These are phyloP conservation scores for Abramis brama DNA, from an alignment of 2,113 vertebrate genomes.

Conservation along the genomic window DNA sequence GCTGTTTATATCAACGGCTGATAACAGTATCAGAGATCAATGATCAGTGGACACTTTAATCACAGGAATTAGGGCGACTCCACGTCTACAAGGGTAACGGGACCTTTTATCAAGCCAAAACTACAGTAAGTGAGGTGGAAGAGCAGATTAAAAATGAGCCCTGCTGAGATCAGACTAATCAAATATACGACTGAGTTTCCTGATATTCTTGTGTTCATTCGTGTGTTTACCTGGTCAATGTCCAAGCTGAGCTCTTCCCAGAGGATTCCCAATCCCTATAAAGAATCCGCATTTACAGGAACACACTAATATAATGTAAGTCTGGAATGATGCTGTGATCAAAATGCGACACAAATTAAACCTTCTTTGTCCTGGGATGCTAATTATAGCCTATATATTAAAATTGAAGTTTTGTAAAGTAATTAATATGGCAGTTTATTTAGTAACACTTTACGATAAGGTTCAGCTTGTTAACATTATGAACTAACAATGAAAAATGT, in stretches of 20 bases:
- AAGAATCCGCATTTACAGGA: neutral
- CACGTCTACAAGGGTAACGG: conserved; percentile 59
- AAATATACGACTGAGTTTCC: neutral
- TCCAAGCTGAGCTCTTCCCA: neutral
- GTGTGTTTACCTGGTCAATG: neutral
- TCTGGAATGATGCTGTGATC: too few relatives aligned
- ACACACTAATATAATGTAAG: too few relatives aligned
- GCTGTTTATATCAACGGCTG: conserved; percentile 66
- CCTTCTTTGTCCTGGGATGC: too few relatives aligned
- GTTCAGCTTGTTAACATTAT: too few relatives aligned
- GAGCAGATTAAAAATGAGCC: neutral
- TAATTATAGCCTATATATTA: too few relatives aligned
- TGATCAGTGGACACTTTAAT: conserved; percentile 50
- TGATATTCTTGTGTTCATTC: neutral
- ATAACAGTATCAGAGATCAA: conserved; percentile 57
- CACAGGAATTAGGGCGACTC: conserved; percentile 62
- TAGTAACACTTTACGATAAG: neutral
- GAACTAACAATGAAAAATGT: too few relatives aligned
- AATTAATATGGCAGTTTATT: neutral
- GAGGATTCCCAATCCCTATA: neutral
- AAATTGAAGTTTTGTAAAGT: neutral
- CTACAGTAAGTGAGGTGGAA: neutral
- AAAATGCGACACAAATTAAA: too few relatives aligned
- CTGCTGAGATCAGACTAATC: too few relatives aligned
- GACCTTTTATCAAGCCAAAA: neutral